Conservation (phyloP, 2,888 invertebrate genomes). For the Campopleginae sp. region DNA sequence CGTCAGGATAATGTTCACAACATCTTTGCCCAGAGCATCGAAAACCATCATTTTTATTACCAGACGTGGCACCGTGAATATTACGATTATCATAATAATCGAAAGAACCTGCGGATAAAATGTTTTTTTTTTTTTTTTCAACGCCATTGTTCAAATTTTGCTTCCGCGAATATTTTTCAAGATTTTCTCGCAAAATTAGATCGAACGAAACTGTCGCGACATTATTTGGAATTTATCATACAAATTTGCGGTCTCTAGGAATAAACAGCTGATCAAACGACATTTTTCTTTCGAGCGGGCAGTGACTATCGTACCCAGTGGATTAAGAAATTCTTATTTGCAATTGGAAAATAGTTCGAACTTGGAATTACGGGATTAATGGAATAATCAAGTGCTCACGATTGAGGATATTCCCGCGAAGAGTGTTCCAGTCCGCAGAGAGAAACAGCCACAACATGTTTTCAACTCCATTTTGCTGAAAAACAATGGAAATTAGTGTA, state of each 20-base stretch:
- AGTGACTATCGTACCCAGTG: not conserved
- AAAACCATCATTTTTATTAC: slow-evolving; percentile 92
- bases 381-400: slow-evolving; percentile 83
- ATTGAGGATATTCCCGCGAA: slow-evolving; percentile 90
- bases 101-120: slow-evolving; percentile 86
- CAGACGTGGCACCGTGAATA: slow-evolving; percentile 87
- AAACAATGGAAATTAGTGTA: slow-evolving; percentile 19
- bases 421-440: slow-evolving; percentile 90
- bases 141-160: not conserved
- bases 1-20: slow-evolving; percentile 91
- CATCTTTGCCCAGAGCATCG: slow-evolving; percentile 88
- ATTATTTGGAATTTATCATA: not conserved
- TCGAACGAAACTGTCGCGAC: not conserved
- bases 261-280: not conserved
- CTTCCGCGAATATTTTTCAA: not conserved
- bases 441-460: slow-evolving; percentile 90
- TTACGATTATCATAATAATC: slow-evolving; percentile 88
- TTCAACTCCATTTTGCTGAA: slow-evolving; percentile 86
- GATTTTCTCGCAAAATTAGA: not conserved
- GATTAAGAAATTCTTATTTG: not conserved
- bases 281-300: not conserved
- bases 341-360: not conserved
- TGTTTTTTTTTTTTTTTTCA: slow-evolving; percentile 15
- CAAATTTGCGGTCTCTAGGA: not conserved
- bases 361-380: too few relatives aligned